Conservation (phyloP, 2,888 invertebrate species). For the Andricus quercusramuli region DNA sequence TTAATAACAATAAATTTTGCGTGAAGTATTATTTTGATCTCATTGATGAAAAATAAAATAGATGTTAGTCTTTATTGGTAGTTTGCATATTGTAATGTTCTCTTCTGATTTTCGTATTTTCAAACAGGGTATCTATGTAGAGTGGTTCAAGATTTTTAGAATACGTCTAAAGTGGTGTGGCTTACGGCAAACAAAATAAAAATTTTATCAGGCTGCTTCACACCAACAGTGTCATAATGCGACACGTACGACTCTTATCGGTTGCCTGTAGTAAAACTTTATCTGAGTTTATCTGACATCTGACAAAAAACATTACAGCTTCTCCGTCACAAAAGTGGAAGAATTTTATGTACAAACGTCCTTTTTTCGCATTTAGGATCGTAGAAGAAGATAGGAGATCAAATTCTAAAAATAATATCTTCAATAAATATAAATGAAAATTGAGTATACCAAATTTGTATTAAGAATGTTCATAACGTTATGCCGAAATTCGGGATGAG, state of each 20-base stretch:
- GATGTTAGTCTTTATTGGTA: too few species aligned
- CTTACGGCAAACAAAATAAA: slow-evolving; percentile 33
- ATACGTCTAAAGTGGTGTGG: slow-evolving; percentile 13
- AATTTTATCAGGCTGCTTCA: slow-evolving; percentile 51
- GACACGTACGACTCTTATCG: slow-evolving; percentile 66
- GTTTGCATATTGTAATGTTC: too few species aligned
- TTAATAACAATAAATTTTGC: too few species aligned
- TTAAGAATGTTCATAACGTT: too few species aligned
- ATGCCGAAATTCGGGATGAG: too few species aligned
- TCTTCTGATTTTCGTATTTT: too few species aligned
- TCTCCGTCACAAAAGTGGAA: slow-evolving; percentile 47
- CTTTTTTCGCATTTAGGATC: slow-evolving; percentile 11
- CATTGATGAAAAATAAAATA: too few species aligned
- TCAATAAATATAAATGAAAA: too few species aligned
- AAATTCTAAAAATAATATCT: too few species aligned
- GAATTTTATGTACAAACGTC: neutral
- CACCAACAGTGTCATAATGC: slow-evolving; percentile 44
- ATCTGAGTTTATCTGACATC: slow-evolving; percentile 70
- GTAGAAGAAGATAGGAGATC: neutral
- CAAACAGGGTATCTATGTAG: neutral
- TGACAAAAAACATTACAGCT: slow-evolving; percentile 65
- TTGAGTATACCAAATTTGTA: too few species aligned
- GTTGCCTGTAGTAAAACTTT: slow-evolving; percentile 70
- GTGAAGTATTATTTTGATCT: too few species aligned
- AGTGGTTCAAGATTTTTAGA: slow-evolving; percentile 31